Percentiles rank a stretch among this genome's conserved stretches.
phyloP scores from a whole-genome alignment of 2,113 vertebrate species.

The Chlorodrepanis virens region DNA sequence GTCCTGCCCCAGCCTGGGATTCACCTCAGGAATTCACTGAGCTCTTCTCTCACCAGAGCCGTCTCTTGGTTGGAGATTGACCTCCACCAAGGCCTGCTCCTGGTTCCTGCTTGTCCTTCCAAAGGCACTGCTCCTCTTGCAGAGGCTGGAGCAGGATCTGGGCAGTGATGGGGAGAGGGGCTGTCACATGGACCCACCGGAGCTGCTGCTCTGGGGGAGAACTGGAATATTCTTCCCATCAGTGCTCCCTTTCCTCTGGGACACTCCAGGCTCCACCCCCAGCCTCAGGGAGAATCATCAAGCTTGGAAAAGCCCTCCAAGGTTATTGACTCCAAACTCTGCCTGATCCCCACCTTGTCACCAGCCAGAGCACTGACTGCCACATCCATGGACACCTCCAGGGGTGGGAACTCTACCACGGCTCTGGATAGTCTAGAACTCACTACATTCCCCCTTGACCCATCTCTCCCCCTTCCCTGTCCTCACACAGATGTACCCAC shows the following conservation, averaged over 20 bases:
- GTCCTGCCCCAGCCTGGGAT: neutral
- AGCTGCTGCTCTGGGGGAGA: neutral
- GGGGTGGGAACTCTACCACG: rapidly evolving
- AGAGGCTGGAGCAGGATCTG: neutral
- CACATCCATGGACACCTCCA: neutral
- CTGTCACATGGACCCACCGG: rapidly evolving
- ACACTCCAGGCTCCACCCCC: neutral
- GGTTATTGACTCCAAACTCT: rapidly evolving
- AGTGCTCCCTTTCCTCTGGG: neutral
- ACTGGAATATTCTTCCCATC: neutral
- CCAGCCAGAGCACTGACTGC: neutral
- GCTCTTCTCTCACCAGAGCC: neutral
- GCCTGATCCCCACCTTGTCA: neutral
- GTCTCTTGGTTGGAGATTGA: neutral
- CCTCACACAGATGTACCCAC: rapidly evolving
- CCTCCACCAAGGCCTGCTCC: neutral
- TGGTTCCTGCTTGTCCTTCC: neutral
- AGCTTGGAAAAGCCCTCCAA: neutral
- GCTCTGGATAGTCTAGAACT: neutral
- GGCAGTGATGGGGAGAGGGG: neutral
- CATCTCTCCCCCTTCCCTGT: neutral
- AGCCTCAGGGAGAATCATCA: neutral
- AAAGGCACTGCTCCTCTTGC: neutral
- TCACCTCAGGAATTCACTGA: neutral
- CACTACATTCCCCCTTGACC: rapidly evolving